Evolutionary conservation across 2,797 vertebrate genomes (phyloP).

Genomic region (Chelon auratus): DNA sequence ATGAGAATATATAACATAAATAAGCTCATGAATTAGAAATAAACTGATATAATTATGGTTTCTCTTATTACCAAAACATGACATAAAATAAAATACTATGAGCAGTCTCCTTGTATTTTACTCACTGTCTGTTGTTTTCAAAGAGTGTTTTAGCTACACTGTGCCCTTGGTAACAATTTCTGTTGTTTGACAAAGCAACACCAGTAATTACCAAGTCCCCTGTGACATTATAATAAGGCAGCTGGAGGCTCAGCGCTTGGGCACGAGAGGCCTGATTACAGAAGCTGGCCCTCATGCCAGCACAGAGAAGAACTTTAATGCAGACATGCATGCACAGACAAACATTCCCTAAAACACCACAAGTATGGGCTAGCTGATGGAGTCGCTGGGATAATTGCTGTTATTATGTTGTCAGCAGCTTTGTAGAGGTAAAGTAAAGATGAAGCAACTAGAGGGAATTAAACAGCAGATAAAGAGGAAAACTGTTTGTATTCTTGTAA

Average conservation of each 20-base stretch:
- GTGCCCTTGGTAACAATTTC: constrained; percentile 16
- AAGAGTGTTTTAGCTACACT: constrained; percentile 18
- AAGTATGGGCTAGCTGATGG: constrained; percentile 44
- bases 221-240: constrained; percentile 58
- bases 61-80: neutral
- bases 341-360: constrained; percentile 52
- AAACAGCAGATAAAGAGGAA: constrained; percentile 10
- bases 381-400: constrained; percentile 50
- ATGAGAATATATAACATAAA: neutral
- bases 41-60: neutral
- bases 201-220: constrained; percentile 55
- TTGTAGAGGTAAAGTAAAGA: constrained; percentile 24
- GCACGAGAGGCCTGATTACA: constrained; percentile 39
- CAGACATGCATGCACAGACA: constrained; percentile 34
- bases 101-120: neutral
- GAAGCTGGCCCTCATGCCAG: constrained; percentile 9
- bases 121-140: constrained; percentile 15
- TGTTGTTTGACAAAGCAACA: constrained; percentile 44
- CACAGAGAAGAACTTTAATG: constrained; percentile 27
- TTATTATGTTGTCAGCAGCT: constrained; percentile 61
- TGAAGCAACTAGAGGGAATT: neutral
- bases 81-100: constrained; percentile 17
- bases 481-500: neutral
- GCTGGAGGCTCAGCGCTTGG: constrained; percentile 22
- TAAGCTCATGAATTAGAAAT: neutral